Conservation (phyloP, 2,888 invertebrate genomes). For the Lochmaea crataegi region DNA sequence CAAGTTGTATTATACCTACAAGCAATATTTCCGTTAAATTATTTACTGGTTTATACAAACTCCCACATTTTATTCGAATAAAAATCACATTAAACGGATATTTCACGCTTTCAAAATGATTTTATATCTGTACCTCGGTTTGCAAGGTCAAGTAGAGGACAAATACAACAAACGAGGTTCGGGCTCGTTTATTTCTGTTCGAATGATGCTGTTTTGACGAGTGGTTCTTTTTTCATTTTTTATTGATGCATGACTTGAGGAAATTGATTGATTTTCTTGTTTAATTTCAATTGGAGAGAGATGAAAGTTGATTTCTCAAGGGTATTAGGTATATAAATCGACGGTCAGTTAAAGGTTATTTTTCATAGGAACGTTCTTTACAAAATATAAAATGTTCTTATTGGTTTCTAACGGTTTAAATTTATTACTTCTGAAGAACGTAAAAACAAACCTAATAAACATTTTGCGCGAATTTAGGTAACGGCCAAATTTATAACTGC, state of each 20-base stretch:
- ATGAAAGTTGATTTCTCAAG: background rate
- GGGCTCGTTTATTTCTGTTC: background rate
- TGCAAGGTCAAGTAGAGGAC: slow-evolving; percentile 38
- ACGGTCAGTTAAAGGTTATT: background rate
- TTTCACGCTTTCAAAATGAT: slow-evolving; percentile 34
- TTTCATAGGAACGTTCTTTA: background rate
- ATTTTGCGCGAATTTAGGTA: too few species aligned
- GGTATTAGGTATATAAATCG: background rate
- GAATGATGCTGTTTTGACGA: background rate
- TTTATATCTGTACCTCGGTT: slow-evolving; percentile 13
- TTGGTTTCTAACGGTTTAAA: too few species aligned
- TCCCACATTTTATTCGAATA: background rate
- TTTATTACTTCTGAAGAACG: too few species aligned
- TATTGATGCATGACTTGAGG: slow-evolving; percentile 2
- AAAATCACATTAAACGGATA: slow-evolving; percentile 9
- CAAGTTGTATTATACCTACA: background rate
- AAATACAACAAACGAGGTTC: background rate
- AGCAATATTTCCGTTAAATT: background rate
- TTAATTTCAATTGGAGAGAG: background rate
- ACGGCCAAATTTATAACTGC: too few species aligned
- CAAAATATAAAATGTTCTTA: too few species aligned
- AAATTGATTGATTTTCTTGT: slow-evolving; percentile 4
- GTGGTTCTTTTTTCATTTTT: slow-evolving; percentile 5
- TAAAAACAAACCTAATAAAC: too few species aligned
- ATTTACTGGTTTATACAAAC: background rate